Conservation (phyloP, 2,797 vertebrate genomes). For the Cephalopachus bancanus region DNA sequence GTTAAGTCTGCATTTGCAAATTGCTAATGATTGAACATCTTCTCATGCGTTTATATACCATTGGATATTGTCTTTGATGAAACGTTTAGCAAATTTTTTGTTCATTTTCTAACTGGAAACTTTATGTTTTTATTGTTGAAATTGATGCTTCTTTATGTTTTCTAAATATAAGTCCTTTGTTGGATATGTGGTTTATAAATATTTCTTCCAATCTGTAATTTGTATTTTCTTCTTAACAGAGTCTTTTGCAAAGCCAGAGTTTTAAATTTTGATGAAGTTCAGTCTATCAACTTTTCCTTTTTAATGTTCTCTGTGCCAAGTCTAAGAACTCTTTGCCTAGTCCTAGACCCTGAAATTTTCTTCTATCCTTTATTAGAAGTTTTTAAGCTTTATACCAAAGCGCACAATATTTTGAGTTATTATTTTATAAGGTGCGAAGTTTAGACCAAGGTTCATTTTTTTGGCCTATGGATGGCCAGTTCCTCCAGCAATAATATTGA, state of each 20-base stretch:
- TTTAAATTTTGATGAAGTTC: not conserved
- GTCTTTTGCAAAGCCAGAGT: not conserved
- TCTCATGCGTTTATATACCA: not conserved
- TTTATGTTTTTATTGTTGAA: not conserved
- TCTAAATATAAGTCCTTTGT: not conserved
- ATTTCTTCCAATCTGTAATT: not conserved
- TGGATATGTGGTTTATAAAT: not conserved
- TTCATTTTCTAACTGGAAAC: not conserved
- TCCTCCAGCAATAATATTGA: not conserved
- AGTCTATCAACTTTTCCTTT: not conserved
- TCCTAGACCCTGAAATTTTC: not conserved
- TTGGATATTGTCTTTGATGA: not conserved
- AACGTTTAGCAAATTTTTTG: not conserved
- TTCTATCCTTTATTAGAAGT: not conserved
- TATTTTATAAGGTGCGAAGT: not conserved
- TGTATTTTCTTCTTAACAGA: not conserved
- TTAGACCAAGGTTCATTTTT: not conserved
- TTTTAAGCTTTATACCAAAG: not conserved
- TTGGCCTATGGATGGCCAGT: not conserved
- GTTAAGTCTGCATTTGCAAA: slow-evolving; percentile 16
- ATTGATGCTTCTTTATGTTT: not conserved
- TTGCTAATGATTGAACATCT: not conserved
- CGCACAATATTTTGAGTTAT: not conserved
- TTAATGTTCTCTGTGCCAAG: not conserved
- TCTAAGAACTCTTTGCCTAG: not conserved